These are phyloP conservation scores for Gallinago paraguaiae DNA, from an alignment of 2,113 vertebrate genomes.

Conservation along the genomic window DNA sequence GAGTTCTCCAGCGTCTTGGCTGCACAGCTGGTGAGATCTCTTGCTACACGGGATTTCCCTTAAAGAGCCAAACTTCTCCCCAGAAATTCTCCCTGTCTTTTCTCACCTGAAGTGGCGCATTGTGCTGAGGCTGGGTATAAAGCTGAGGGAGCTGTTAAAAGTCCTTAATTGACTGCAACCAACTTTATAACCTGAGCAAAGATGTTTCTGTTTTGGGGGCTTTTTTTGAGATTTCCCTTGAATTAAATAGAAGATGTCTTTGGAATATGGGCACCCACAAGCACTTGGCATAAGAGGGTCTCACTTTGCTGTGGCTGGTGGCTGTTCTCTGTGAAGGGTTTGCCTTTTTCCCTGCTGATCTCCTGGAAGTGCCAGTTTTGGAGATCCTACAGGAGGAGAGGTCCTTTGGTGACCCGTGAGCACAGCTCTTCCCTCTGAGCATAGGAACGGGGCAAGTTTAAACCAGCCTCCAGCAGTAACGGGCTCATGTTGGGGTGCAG, in stretches of 20 bases:
- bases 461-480: not conserved
- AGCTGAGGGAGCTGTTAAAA: not conserved
- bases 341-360: not conserved
- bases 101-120: not conserved
- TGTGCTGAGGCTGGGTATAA: not conserved
- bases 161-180: not conserved
- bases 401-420: not conserved
- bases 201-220: not conserved
- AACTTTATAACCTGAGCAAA: not conserved
- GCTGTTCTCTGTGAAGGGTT: not conserved
- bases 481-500: not conserved
- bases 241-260: not conserved
- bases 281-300: not conserved
- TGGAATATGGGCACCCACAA: not conserved
- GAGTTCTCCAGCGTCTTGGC: conserved; percentile 95
- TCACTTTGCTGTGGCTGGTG: not conserved
- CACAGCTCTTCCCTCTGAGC: too few species aligned
- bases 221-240: not conserved
- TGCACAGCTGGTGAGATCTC: conserved; percentile 89
- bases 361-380: not conserved
- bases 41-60: not conserved
- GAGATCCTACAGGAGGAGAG: not conserved
- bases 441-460: not conserved
- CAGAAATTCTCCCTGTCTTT: too few species aligned
- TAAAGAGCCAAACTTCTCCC: not conserved